Evolutionary conservation across 1,140 invertebrate species (phyloP).

Genomic region (Drosophila pseudoobscura): DNA sequence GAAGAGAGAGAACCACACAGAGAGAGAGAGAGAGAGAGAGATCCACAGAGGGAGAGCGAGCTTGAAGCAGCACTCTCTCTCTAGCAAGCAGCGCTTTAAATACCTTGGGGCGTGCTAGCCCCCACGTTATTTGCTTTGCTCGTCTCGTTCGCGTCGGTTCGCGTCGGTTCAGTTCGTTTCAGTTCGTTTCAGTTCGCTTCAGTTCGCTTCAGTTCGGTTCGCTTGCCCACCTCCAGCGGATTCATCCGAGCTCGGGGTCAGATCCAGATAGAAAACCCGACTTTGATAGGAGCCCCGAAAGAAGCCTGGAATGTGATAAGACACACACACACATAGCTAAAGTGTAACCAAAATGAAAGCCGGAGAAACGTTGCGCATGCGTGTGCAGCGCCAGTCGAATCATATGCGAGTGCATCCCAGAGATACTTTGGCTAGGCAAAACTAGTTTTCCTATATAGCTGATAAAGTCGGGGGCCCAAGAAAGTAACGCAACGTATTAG

Average conservation of each 20-base stretch:
- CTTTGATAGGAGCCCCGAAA: no score
- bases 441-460: constrained; percentile 33
- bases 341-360: constrained; percentile 68
- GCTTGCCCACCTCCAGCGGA: no score
- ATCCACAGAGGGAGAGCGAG: constrained; percentile 10
- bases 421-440: constrained; percentile 25
- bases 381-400: constrained; percentile 47
- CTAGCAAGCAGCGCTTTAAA: constrained; percentile 55
- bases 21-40: constrained; percentile 21
- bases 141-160: constrained; percentile 50
- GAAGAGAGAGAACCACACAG: neutral
- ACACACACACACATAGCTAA: constrained; percentile 1
- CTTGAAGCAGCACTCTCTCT: constrained; percentile 5
- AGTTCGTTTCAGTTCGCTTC: constrained; percentile 11
- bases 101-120: constrained; percentile 27
- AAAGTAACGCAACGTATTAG: constrained; percentile 68
- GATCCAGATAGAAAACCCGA: neutral
- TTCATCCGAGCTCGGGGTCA: no score
- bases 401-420: constrained; percentile 43
- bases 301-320: constrained; percentile 39
- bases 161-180: constrained; percentile 44
- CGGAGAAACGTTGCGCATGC: constrained; percentile 71
- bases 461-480: constrained; percentile 31
- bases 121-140: constrained; percentile 61
- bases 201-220: constrained; percentile 11